These are phyloP conservation scores for Andrena trimmerana DNA, from an alignment of 2,888 invertebrate genomes.

Conservation along the genomic window DNA sequence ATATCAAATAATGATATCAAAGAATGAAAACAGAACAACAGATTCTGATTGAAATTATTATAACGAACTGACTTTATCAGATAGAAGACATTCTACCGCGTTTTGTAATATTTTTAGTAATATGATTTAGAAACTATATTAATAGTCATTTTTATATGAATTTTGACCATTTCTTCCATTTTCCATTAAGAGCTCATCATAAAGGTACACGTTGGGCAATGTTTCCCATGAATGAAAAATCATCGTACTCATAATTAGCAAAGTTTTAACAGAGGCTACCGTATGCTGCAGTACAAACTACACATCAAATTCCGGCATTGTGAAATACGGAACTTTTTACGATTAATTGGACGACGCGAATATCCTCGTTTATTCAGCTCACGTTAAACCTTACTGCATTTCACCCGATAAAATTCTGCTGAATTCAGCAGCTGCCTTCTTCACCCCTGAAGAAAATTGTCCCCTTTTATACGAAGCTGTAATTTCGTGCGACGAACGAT, in stretches of 20 bases:
- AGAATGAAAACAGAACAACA: too few species aligned
- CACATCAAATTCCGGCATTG: constrained; percentile 2
- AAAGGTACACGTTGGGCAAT: not conserved
- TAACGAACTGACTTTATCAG: too few species aligned
- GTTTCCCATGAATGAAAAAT: constrained; percentile 1
- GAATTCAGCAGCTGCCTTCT: not conserved
- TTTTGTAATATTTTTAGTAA: not conserved
- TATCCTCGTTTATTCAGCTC: not conserved
- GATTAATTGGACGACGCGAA: constrained; percentile 13
- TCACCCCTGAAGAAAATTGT: not conserved
- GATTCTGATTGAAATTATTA: too few species aligned
- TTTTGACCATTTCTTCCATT: not conserved
- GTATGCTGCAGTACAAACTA: not conserved
- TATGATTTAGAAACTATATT: not conserved
- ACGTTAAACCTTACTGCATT: not conserved
- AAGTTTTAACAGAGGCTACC: constrained; percentile 8
- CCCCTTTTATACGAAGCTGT: not conserved
- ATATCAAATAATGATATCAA: too few species aligned
- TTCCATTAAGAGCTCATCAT: not conserved
- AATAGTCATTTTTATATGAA: too few species aligned
- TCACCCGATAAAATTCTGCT: not conserved
- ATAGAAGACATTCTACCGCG: too few species aligned
- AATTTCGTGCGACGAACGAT: constrained; percentile 11
- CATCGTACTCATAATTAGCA: constrained; percentile 10
- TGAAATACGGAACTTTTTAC: constrained; percentile 20